A percentile compares a stretch with the other conserved stretches of the same genome.
phyloP scores from a whole-genome alignment of 1,140 invertebrate species.

The Venustaconcha ellipsiformis region DNA sequence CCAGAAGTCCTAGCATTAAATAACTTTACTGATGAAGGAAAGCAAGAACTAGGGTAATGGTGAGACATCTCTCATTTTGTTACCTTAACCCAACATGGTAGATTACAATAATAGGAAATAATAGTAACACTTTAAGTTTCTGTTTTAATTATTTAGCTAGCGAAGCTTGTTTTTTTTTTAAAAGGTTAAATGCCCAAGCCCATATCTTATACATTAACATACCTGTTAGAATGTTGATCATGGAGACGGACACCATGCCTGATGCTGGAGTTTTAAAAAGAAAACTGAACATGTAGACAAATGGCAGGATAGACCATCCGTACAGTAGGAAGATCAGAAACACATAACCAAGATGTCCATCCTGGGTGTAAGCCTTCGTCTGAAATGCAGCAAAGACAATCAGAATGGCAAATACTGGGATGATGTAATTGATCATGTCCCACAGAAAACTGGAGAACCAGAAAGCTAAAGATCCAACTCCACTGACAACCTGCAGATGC shows the following conservation, averaged over 20 bases:
- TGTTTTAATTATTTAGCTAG: too few relatives aligned
- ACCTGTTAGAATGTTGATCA: conserved; percentile 64
- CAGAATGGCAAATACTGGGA: conserved; percentile 55
- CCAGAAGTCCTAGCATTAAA: too few relatives aligned
- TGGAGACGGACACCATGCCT: conserved; percentile 61
- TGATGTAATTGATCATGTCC: conserved; percentile 73
- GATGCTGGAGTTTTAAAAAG: conserved; percentile 61
- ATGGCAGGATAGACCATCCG: conserved; percentile 61
- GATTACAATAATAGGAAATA: too few relatives aligned
- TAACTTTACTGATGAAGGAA: too few relatives aligned
- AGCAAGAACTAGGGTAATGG: too few relatives aligned
- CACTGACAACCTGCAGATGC: conserved; percentile 65
- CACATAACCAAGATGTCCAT: conserved; percentile 69
- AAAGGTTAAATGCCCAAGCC: too few relatives aligned
- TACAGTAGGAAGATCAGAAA: conserved; percentile 69
- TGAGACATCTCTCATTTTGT: too few relatives aligned
- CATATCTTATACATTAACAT: conserved; percentile 13
- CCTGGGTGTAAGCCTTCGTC: conserved; percentile 72
- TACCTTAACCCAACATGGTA: too few relatives aligned
- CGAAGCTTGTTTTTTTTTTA: too few relatives aligned
- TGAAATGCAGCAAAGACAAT: conserved; percentile 62
- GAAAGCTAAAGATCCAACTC: conserved; percentile 77
- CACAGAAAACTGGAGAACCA: conserved; percentile 81
- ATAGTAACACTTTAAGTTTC: too few relatives aligned
- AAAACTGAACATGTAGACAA: conserved; percentile 63